phyloP scores from a whole-genome alignment of 2,113 vertebrate genomes.

The western clawed frog (Xenopus tropicalis) region DNA sequence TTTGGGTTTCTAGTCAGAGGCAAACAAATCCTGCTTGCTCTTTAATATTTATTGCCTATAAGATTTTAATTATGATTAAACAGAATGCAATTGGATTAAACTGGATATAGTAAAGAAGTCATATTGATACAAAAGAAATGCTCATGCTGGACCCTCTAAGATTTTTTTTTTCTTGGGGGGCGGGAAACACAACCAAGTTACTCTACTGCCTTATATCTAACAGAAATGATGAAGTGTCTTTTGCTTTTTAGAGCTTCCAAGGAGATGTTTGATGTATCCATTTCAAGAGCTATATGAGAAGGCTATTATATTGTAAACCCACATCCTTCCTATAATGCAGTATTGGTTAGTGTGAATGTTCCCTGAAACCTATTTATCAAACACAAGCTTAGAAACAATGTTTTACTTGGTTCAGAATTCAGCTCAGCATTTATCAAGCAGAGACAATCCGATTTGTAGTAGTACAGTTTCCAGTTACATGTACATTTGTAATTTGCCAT shows the following conservation, averaged over 20 bases:
- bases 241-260: background rate
- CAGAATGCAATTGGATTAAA: too few relatives aligned
- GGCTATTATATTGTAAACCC: background rate
- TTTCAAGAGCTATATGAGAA: slow-evolving; percentile 24
- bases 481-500: background rate
- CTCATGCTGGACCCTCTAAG: too few relatives aligned
- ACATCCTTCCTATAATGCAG: slow-evolving; percentile 20
- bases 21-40: too few relatives aligned
- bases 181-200: too few relatives aligned
- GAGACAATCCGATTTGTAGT: slow-evolving; percentile 12
- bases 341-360: slow-evolving; percentile 22
- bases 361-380: slow-evolving; percentile 17
- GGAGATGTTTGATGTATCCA: background rate
- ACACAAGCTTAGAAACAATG: slow-evolving; percentile 4
- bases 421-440: slow-evolving; percentile 25
- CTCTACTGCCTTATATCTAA: too few relatives aligned
- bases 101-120: too few relatives aligned
- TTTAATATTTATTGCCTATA: too few relatives aligned
- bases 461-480: background rate
- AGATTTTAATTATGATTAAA: too few relatives aligned
- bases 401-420: slow-evolving; percentile 23
- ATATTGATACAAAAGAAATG: too few relatives aligned
- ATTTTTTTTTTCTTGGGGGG: too few relatives aligned
- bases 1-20: too few relatives aligned
- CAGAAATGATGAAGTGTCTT: too few relatives aligned